Conservation (phyloP, 2,113 vertebrate species). For the Falcunculus frontatus region DNA sequence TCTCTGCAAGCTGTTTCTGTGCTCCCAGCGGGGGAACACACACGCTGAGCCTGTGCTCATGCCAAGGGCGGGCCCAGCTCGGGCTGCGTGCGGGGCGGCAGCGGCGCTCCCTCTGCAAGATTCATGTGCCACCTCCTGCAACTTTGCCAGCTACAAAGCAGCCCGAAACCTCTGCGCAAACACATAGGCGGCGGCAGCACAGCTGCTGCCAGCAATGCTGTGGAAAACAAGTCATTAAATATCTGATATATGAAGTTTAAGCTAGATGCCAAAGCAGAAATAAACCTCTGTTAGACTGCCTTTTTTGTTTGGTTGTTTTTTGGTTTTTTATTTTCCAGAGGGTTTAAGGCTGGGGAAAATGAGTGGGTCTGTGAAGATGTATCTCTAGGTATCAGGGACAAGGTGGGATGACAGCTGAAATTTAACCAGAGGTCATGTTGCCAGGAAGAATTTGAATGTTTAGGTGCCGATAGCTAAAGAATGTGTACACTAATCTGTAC, state of each 20-base stretch:
- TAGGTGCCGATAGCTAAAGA: background rate
- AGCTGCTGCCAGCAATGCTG: background rate
- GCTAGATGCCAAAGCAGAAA: background rate
- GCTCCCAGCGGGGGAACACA: background rate
- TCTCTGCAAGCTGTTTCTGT: background rate
- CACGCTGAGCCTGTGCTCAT: accelerated
- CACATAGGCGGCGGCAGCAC: background rate
- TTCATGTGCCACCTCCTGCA: background rate
- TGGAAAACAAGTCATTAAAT: slow-evolving; percentile 11
- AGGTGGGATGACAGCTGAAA: background rate
- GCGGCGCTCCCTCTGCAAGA: background rate
- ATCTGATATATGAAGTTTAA: background rate
- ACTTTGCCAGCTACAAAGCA: background rate
- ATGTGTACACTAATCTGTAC: background rate
- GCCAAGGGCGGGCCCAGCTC: background rate
- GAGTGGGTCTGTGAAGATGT: background rate
- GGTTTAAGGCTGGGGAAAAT: background rate
- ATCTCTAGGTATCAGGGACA: background rate
- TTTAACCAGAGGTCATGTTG: background rate
- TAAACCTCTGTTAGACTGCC: background rate
- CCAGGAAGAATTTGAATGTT: background rate
- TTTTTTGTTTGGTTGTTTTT: background rate
- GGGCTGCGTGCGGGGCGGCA: background rate
- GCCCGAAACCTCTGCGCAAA: background rate
- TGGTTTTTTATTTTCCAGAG: background rate